Percentiles rank a stretch among this genome's conserved stretches.
Evolutionary conservation across 2,113 vertebrate species (phyloP).

Genomic region (Geococcyx californianus): DNA sequence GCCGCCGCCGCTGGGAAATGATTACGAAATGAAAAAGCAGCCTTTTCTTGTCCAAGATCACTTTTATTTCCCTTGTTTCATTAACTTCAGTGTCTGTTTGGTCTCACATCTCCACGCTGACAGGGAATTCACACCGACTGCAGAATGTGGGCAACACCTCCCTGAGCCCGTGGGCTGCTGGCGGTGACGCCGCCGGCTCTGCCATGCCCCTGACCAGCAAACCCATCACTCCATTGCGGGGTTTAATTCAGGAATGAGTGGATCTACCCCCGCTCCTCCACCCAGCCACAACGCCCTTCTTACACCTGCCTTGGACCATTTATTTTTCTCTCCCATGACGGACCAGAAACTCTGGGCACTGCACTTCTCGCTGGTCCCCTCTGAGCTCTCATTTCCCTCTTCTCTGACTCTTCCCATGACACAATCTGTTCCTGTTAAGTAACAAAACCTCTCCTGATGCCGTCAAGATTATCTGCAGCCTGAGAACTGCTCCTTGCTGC

Average conservation of each 20-base stretch:
- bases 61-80: slow-evolving; percentile 75
- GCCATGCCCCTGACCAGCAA: neutral
- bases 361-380: neutral
- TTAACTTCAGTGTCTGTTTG: slow-evolving; percentile 68
- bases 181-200: neutral
- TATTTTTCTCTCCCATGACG: neutral
- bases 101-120: slow-evolving; percentile 57
- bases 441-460: neutral
- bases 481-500: neutral
- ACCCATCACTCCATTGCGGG: neutral
- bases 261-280: neutral
- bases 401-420: neutral
- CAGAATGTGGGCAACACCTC: slow-evolving; percentile 26
- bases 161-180: neutral
- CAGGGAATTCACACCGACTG: slow-evolving; percentile 38
- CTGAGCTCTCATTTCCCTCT: neutral
- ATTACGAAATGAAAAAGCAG: slow-evolving; percentile 63
- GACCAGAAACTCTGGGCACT: neutral
- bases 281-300: neutral
- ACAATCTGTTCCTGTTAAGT: slow-evolving; percentile 10
- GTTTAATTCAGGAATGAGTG: neutral
- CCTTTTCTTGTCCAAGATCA: slow-evolving; percentile 74
- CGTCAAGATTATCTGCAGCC: neutral
- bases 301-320: neutral
- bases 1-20: neutral